Conservation (phyloP, 2,888 invertebrate genomes). For the Drosophila setosimentum region DNA sequence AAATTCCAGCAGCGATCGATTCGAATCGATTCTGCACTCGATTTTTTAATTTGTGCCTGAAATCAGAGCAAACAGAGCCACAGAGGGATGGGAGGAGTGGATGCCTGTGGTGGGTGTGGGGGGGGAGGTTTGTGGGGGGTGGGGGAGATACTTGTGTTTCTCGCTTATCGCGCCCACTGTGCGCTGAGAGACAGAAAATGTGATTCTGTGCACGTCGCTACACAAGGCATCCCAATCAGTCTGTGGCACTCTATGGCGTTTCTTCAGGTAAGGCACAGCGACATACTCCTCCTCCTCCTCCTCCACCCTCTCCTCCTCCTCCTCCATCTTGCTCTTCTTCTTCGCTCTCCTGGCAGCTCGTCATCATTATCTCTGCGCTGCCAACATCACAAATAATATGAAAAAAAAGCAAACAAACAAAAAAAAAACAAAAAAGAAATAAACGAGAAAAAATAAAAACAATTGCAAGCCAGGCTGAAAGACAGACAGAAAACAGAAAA, state of each 20-base stretch:
- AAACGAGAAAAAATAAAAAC: slow-evolving; percentile 37
- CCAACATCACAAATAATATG: slow-evolving; percentile 80
- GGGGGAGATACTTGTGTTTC: background rate
- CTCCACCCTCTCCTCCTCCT: background rate
- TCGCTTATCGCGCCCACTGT: slow-evolving; percentile 80
- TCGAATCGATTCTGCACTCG: slow-evolving; percentile 33
- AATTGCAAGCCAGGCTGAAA: slow-evolving; percentile 33
- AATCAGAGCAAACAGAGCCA: slow-evolving; percentile 68
- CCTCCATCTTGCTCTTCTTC: slow-evolving; percentile 5
- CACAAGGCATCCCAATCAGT: slow-evolving; percentile 82
- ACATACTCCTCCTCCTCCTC: background rate
- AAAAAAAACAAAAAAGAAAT: slow-evolving; percentile 28
- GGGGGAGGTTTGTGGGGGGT: too few relatives aligned
- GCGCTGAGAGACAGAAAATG: slow-evolving; percentile 63
- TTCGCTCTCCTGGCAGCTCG: slow-evolving; percentile 74
- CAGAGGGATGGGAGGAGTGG: background rate
- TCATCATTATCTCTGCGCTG: slow-evolving; percentile 79
- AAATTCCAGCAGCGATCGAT: slow-evolving; percentile 60
- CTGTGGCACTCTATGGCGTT: slow-evolving; percentile 73
- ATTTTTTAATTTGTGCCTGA: slow-evolving; percentile 71
- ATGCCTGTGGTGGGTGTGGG: too few relatives aligned
- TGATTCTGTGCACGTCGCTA: slow-evolving; percentile 81
- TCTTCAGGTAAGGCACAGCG: slow-evolving; percentile 69
- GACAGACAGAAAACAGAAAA: slow-evolving; percentile 23
- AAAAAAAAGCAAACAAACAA: slow-evolving; percentile 50